Evolutionary conservation across 2,888 invertebrate species (phyloP).

Genomic region (Diadromus collaris): DNA sequence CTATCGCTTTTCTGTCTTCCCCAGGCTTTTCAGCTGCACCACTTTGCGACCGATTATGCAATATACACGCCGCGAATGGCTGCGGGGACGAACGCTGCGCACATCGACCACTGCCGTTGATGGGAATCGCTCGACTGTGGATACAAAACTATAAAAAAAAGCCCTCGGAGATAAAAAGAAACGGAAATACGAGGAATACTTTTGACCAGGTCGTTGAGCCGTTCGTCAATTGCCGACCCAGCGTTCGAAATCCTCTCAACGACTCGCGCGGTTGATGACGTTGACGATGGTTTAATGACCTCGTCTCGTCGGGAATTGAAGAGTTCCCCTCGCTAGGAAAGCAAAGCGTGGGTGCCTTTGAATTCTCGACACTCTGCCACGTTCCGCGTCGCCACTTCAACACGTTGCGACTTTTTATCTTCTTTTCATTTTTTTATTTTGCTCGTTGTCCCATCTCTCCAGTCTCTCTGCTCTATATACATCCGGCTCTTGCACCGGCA

Average conservation of each 20-base stretch:
- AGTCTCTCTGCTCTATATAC: neutral
- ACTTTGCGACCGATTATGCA: conserved; percentile 5
- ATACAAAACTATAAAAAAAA: neutral
- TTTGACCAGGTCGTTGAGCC: neutral
- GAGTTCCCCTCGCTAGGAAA: conserved; percentile 47
- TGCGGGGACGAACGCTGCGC: conserved; percentile 15
- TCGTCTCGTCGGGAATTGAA: conserved; percentile 62
- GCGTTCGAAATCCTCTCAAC: neutral
- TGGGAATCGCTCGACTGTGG: conserved; percentile 18
- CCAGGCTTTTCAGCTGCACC: conserved; percentile 28
- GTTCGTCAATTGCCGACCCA: neutral
- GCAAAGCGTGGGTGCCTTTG: conserved; percentile 16
- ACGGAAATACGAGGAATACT: neutral
- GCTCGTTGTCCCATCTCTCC: conserved; percentile 17
- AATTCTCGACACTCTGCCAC: conserved; percentile 35
- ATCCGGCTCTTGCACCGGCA: neutral
- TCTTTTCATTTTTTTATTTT: conserved; percentile 4
- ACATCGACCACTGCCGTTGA: neutral
- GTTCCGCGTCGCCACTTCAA: conserved; percentile 59
- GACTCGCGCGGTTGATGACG: conserved; percentile 26
- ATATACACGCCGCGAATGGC: conserved; percentile 11
- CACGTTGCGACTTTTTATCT: conserved; percentile 61
- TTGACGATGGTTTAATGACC: conserved; percentile 66
- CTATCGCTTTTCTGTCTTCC: conserved; percentile 26
- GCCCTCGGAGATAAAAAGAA: neutral